Conservation (phyloP, 2,797 vertebrate species). For the Erpetoichthys calabaricus region DNA sequence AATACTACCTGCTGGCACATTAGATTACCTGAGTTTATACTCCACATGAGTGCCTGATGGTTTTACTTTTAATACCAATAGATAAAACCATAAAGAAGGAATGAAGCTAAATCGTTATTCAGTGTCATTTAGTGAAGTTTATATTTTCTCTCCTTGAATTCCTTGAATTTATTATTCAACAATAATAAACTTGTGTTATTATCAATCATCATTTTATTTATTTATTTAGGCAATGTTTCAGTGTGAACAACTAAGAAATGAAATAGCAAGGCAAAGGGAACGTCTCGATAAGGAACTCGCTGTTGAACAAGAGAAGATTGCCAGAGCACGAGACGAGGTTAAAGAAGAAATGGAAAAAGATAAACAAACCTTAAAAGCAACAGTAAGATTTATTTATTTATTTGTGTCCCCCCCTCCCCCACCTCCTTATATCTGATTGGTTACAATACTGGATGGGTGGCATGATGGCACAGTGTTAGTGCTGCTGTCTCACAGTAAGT, state of each 20-base stretch:
- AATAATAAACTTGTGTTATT: no score
- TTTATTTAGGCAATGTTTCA: constrained; percentile 60
- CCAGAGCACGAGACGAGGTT: constrained; percentile 51
- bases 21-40: no score
- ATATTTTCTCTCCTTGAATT: not conserved
- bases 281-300: constrained; percentile 57
- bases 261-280: constrained; percentile 59
- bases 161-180: no score
- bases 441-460: no score
- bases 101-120: no score
- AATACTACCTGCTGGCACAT: no score
- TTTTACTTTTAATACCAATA: no score
- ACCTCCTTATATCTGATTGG: constrained; percentile 19
- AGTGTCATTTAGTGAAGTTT: no score
- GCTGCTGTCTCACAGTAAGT: no score
- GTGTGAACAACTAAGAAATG: constrained; percentile 67
- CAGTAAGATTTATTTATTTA: constrained; percentile 34
- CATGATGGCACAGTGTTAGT: no score
- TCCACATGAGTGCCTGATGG: no score
- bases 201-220: constrained; percentile 7
- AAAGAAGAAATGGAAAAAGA: constrained; percentile 55
- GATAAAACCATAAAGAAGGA: no score
- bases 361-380: constrained; percentile 48
- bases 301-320: constrained; percentile 49
- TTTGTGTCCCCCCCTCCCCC: constrained; percentile 5